Conservation (phyloP, 2,888 invertebrate species). For the Campoletis raptor region DNA sequence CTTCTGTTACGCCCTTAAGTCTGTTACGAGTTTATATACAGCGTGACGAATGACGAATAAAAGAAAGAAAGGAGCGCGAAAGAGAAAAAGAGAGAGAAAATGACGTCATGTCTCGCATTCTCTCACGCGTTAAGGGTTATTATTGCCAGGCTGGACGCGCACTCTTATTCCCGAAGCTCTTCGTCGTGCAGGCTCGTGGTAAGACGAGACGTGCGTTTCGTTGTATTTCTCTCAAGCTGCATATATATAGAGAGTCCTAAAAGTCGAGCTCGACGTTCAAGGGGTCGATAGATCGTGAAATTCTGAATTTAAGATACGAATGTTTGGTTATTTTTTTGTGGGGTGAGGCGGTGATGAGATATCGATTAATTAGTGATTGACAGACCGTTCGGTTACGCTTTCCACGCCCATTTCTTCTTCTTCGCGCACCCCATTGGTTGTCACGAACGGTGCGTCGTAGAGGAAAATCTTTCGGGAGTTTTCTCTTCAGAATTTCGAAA, state of each 20-base stretch:
- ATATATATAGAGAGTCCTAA: conserved; percentile 18
- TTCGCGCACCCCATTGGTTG: neutral
- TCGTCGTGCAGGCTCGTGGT: conserved; percentile 46
- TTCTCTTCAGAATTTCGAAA: neutral
- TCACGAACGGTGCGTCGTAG: neutral
- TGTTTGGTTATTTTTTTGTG: neutral
- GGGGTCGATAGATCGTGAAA: neutral
- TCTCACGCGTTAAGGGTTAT: conserved; percentile 83
- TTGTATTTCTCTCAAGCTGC: conserved; percentile 52
- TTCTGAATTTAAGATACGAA: neutral
- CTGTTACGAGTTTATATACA: conserved; percentile 13
- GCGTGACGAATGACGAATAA: conserved; percentile 64
- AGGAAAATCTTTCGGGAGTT: neutral
- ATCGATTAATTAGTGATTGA: neutral
- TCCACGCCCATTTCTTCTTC: neutral
- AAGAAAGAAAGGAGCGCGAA: conserved; percentile 32
- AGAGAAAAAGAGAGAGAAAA: conserved; percentile 28
- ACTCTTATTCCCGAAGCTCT: conserved; percentile 76
- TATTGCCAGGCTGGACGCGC: conserved; percentile 82
- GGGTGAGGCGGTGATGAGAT: neutral
- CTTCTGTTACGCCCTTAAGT: conserved; percentile 4
- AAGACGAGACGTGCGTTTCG: conserved; percentile 55
- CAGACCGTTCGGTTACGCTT: neutral
- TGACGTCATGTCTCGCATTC: conserved; percentile 82
- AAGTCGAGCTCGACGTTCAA: neutral